phyloP scores from a whole-genome alignment of 2,797 vertebrate genomes.

The Crypturellus tataupa region DNA sequence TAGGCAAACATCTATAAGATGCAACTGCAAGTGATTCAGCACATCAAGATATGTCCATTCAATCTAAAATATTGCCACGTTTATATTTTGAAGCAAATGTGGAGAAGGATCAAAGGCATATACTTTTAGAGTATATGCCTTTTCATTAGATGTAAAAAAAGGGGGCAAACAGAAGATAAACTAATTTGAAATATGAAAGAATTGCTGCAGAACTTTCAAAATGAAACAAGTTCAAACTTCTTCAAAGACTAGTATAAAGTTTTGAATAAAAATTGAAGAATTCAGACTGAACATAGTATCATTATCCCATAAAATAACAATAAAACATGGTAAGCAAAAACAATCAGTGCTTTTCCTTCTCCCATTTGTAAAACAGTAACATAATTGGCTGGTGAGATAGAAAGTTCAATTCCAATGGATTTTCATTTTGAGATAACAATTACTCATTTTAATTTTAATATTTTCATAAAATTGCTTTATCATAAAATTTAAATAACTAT shows the following conservation, averaged over 20 bases:
- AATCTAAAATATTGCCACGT: neutral
- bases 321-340: neutral
- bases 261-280: neutral
- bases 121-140: neutral
- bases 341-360: neutral
- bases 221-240: neutral
- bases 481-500: neutral
- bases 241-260: neutral
- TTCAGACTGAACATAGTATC: neutral
- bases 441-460: neutral
- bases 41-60: rapidly evolving
- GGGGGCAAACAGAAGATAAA: neutral
- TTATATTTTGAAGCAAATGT: neutral
- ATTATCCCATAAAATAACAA: neutral
- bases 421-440: neutral
- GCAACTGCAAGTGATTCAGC: neutral
- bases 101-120: neutral
- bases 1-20: neutral
- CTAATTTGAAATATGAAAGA: neutral
- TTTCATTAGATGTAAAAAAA: neutral
- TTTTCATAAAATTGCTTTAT: neutral
- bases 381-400: neutral
- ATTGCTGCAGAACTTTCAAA: neutral
- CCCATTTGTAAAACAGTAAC: neutral
- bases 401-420: neutral